These are phyloP conservation scores for Scaptodrosophila lebanonensis DNA, from an alignment of 1,140 invertebrate species.

Conservation along the genomic window DNA sequence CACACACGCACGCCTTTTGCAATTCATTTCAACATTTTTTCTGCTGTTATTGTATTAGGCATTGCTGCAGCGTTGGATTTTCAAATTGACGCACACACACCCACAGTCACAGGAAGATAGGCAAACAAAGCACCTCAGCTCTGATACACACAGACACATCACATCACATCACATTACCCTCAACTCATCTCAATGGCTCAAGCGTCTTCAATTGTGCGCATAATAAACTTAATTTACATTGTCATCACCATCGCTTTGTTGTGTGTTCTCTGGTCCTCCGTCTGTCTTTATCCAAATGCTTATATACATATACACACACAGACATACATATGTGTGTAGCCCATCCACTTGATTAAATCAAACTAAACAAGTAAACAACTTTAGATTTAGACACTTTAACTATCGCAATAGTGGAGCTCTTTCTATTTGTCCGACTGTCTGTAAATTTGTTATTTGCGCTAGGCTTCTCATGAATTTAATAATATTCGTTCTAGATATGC, in stretches of 20 bases:
- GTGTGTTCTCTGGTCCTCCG: constrained; percentile 6
- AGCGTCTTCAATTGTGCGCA: constrained; percentile 52
- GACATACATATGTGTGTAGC: too few species aligned
- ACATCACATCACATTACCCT: constrained; percentile 34
- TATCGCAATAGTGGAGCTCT: too few species aligned
- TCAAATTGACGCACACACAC: not conserved
- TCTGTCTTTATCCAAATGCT: constrained; percentile 8
- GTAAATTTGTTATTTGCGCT: too few species aligned
- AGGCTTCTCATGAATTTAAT: too few species aligned
- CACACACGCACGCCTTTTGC: constrained; percentile 1
- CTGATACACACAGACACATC: not conserved
- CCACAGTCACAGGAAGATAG: not conserved
- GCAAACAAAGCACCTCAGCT: constrained; percentile 10
- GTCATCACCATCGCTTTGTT: constrained; percentile 16
- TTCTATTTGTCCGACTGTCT: too few species aligned
- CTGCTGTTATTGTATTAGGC: too few species aligned
- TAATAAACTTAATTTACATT: constrained; percentile 64
- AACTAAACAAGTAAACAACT: constrained; percentile 44
- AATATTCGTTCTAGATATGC: too few species aligned
- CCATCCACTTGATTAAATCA: constrained; percentile 65
- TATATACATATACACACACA: too few species aligned
- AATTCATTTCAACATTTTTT: too few species aligned
- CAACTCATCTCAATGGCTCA: not conserved
- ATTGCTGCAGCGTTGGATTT: too few species aligned
- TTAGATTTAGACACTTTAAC: constrained; percentile 65